A percentile compares a stretch with the other conserved stretches of the same genome.
Conservation (phyloP, 2,113 vertebrate genomes). For the Tenrec ecaudatus region DNA sequence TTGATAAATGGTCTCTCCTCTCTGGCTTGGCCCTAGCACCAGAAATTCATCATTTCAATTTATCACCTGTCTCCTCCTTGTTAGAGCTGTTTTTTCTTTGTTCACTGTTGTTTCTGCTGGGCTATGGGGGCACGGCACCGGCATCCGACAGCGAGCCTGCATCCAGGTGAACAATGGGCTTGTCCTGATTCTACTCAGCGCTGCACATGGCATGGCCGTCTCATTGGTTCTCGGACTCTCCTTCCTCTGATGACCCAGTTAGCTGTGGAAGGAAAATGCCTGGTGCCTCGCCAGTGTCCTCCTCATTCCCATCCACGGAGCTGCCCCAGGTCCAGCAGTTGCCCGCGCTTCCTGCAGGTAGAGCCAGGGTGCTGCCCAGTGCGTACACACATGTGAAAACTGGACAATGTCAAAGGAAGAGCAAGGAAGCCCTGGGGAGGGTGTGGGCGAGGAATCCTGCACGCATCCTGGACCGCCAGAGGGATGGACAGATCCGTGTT, state of each 20-base stretch:
- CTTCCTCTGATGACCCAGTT: rapidly evolving
- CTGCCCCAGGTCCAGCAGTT: background rate
- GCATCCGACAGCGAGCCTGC: background rate
- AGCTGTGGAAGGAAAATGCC: background rate
- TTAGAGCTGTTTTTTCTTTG: background rate
- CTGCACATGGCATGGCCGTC: rapidly evolving
- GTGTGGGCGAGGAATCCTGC: background rate
- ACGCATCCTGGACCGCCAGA: too few relatives aligned
- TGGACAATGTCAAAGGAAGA: background rate
- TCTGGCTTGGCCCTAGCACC: too few relatives aligned
- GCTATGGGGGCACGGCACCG: background rate
- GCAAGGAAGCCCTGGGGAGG: background rate
- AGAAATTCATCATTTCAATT: slow-evolving; percentile 21
- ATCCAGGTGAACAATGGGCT: rapidly evolving
- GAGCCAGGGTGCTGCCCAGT: too few relatives aligned
- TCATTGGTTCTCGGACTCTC: background rate
- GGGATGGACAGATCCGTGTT: background rate
- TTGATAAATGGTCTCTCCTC: slow-evolving; percentile 24
- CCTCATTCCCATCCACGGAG: background rate
- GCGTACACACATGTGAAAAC: background rate
- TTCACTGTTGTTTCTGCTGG: background rate
- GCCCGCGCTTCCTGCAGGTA: too few relatives aligned
- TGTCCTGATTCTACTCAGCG: rapidly evolving
- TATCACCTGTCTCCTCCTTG: slow-evolving; percentile 11
- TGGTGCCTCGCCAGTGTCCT: rapidly evolving